Base-by-base conservation (phyloP, 2,113 vertebrate genomes). In the Scophthalmus maximus region DNA sequence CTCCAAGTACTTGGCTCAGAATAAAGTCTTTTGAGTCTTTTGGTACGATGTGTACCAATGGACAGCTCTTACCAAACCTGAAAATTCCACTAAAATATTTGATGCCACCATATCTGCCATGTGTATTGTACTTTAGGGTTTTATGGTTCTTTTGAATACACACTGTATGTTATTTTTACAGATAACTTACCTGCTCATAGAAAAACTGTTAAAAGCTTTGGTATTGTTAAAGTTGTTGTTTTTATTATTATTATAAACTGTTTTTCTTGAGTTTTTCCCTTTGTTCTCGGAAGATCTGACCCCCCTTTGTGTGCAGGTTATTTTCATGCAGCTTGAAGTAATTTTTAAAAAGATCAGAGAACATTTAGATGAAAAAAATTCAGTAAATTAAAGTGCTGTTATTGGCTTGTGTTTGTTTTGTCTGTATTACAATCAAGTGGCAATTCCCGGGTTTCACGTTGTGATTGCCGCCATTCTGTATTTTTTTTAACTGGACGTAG, bases 341-440 rank as follows among this genome's bases (percentile, higher is more conserved):
- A 26, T 27, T 60, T 38, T 60, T 38, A 27, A 47, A 76, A 51
- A 60, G 14, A 66, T 73, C 25, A 36, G 1, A 26, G 11, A 66
- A 49, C 17, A 73, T 56, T 59, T n/a, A 38, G 44, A 42, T 68
- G 12, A 66, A 25, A 29, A 38, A 22, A 9, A 3, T 68, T 71
- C n/a, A 70, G 47, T 26, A 34, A 67, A 82, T 76, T 74, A 70
- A 79, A 68, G 7, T 55, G 38, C 30, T 49, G 14, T 59, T n/a
- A 11, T 38, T 22, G 42, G 17, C 65, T 44, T 9, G 14, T 29
- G 2, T 47, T 49, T 57, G 9, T 22, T 52, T 56, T n/a, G n/a
- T n/a, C n/a, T n/a, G n/a, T n/a, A n/a, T n/a, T n/a, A n/a, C n/a
- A n/a, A n/a, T n/a, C n/a, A n/a, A n/a, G n/a, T n/a, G n/a, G n/a